Evolutionary conservation across 1,140 invertebrate species (phyloP), one percentile per base, ranked within the genome.

Genomic region (Drosophila elegans): DNA sequence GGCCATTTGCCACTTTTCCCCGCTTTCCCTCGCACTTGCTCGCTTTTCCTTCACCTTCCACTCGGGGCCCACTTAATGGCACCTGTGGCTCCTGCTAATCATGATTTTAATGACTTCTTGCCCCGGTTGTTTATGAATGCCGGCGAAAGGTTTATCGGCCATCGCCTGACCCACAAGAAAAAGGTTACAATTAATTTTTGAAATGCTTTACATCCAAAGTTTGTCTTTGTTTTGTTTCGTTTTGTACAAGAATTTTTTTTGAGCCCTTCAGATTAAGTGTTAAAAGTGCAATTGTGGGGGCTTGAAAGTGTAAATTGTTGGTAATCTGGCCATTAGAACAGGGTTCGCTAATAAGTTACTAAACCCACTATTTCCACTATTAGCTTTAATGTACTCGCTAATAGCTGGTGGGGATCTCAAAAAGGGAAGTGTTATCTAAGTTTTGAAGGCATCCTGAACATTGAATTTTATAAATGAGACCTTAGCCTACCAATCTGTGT

Each of bases 31-130:
- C 11, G 6, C 41, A n/a, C 51, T 42, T 11, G 16, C 7, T 27
- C 21, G 13, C 42, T 25, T 59, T 34, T 32, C 34, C 4, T 21
- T 11, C 11, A 36, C 29, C 38, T 54, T 25, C 29, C 32, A 21
- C 12, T 46, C n/a, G 62, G 62, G 59, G 49, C 60, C 54, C 62
- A 81, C 73, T 83, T 82, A 82, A 82, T 74, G 75, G 80, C 80
- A 82, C 80, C 80, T 82, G 80, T 82, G 80, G 80, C 80, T 82
- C 16, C 59, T 66, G 80, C 79, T 83, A 78, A 83, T 82, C 74
- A 82, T 74, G 80, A 82, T 82, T 82, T 82, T 83, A 82, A 83
- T 82, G 80, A 79, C 74, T 78, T 61, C 60, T 60, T 52, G 46
- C 62, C 56, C 38, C 21, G 54, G 44, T 44, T 55, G 49, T 41